Evolutionary conservation across 2,797 vertebrate genomes (phyloP).

Genomic region (Acanthornis magna): DNA sequence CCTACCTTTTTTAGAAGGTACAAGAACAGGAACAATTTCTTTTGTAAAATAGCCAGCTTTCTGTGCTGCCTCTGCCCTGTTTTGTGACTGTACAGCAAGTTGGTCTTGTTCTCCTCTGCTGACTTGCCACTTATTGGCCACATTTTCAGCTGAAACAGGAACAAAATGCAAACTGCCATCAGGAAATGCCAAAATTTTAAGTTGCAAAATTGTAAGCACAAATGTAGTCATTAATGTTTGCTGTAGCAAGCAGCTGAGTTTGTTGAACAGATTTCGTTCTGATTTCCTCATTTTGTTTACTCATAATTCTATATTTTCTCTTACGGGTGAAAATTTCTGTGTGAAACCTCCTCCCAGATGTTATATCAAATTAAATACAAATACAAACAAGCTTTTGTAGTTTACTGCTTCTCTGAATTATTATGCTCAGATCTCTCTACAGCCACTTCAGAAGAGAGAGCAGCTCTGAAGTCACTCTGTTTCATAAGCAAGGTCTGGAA

Average conservation of each 20-base stretch:
- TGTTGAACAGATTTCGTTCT: background rate
- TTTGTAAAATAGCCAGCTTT: conserved; percentile 89
- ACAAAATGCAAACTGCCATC: background rate
- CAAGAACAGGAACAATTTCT: conserved; percentile 89
- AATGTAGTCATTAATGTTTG: background rate
- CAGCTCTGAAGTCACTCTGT: background rate
- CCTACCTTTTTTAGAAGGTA: conserved; percentile 90
- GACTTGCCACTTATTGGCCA: conserved; percentile 89
- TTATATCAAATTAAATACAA: background rate
- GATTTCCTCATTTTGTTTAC: background rate
- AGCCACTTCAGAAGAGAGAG: background rate
- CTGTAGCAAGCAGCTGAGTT: background rate
- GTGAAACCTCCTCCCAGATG: background rate
- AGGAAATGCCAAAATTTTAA: background rate
- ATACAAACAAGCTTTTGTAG: background rate
- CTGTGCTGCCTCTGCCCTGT: conserved; percentile 87
- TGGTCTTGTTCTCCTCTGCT: conserved; percentile 88
- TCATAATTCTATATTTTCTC: background rate
- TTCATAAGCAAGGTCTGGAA: background rate
- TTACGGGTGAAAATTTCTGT: background rate
- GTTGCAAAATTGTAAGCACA: background rate
- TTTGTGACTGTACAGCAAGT: conserved; percentile 87
- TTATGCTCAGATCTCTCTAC: background rate
- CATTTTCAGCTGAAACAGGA: conserved; percentile 88
- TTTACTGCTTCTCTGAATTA: background rate